phyloP scores from a whole-genome alignment of 2,797 vertebrate species.

The Pseudopleuronectes americanus region DNA sequence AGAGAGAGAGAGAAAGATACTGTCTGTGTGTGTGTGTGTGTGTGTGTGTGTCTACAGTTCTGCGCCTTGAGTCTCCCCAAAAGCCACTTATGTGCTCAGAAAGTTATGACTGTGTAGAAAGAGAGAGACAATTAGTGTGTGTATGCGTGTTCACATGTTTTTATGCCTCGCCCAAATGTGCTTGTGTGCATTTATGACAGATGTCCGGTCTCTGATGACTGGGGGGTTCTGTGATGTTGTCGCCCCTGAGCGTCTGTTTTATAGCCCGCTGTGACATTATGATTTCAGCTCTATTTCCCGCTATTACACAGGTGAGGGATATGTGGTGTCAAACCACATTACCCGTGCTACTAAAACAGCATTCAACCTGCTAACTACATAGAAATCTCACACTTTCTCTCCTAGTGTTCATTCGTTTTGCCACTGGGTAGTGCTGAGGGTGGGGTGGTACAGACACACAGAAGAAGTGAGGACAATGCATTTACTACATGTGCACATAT shows the following conservation, averaged over 20 bases:
- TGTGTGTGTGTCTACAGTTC: slow-evolving; percentile 33
- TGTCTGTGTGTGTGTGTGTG: slow-evolving; percentile 31
- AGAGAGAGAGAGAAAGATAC: slow-evolving; percentile 3
- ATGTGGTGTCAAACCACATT: slow-evolving; percentile 46
- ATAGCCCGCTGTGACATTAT: slow-evolving; percentile 43
- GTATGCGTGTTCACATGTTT: slow-evolving; percentile 36
- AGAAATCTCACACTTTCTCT: slow-evolving; percentile 7
- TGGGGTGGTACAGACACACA: slow-evolving; percentile 6
- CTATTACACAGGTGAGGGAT: slow-evolving; percentile 50
- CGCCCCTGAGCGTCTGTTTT: slow-evolving; percentile 52
- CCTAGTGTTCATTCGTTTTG: slow-evolving; percentile 16
- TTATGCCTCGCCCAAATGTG: slow-evolving; percentile 29
- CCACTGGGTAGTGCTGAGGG: slow-evolving; percentile 20
- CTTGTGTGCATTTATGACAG: slow-evolving; percentile 38
- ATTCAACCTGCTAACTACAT: slow-evolving; percentile 37
- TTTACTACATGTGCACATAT: slow-evolving; percentile 25
- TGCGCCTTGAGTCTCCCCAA: slow-evolving; percentile 69
- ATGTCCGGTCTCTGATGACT: slow-evolving; percentile 52
- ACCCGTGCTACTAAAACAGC: slow-evolving; percentile 16
- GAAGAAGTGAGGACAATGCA: slow-evolving; percentile 45
- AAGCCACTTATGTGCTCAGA: slow-evolving; percentile 71
- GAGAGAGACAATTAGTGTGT: slow-evolving; percentile 62
- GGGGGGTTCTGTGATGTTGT: slow-evolving; percentile 37
- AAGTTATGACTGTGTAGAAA: slow-evolving; percentile 62
- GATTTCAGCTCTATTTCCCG: slow-evolving; percentile 58